Evolutionary conservation across 2,113 vertebrate species (phyloP).

Genomic region (Ammodytes marinus): DNA sequence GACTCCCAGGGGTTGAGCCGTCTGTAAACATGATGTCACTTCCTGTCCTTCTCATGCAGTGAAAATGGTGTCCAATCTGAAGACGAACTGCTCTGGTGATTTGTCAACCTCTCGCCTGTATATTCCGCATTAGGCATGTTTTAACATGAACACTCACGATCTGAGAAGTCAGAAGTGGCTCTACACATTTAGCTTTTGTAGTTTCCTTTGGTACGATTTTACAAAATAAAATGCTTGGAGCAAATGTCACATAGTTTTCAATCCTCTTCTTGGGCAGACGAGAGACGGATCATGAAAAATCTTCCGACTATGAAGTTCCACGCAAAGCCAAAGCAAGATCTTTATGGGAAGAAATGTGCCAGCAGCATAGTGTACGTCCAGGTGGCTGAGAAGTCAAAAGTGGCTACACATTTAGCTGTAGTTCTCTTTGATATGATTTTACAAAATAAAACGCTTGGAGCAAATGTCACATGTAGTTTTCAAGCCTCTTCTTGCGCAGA

Average conservation of each 20-base stretch:
- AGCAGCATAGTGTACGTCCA: no score
- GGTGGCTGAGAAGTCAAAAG: neutral
- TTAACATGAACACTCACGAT: neutral
- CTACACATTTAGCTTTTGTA: neutral
- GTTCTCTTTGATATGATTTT: neutral
- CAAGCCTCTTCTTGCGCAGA: neutral
- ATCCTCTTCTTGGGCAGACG: neutral
- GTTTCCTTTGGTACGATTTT: neutral
- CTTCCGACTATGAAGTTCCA: neutral
- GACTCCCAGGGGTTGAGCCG: slow-evolving; percentile 37
- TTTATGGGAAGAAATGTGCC: no score
- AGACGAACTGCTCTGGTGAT: neutral
- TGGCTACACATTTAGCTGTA: neutral
- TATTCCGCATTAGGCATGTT: neutral
- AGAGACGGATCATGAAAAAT: neutral
- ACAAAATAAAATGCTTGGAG: slow-evolving; percentile 4
- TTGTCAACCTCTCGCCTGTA: neutral
- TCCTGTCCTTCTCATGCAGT: neutral
- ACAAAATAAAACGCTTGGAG: slow-evolving; percentile 4
- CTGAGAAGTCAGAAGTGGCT: neutral
- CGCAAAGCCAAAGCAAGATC: neutral
- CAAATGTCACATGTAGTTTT: neutral
- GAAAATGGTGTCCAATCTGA: neutral
- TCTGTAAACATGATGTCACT: slow-evolving; percentile 71
- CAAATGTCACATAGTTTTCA: neutral